Evolutionary conservation across 2,888 invertebrate genomes (phyloP).

Genomic region (Caradrina kadenii): DNA sequence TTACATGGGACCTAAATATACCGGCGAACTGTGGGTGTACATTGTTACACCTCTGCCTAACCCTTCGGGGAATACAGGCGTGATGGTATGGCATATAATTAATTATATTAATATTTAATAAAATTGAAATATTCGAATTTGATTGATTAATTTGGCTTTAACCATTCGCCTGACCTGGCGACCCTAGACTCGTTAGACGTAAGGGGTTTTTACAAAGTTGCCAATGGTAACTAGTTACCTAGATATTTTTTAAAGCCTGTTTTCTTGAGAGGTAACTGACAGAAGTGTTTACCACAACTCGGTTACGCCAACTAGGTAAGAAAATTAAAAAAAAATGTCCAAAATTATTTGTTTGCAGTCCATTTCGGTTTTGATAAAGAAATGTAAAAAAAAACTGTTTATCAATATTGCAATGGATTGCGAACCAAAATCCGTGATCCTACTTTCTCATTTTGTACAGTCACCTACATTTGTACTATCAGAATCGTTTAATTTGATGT

Average conservation of each 20-base stretch:
- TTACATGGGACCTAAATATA: no score
- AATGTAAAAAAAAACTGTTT: no score
- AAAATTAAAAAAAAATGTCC: slow-evolving; percentile 12
- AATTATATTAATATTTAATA: no score
- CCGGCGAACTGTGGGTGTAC: no score
- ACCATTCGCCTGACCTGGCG: no score
- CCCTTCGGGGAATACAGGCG: no score
- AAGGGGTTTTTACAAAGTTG: slow-evolving; percentile 15
- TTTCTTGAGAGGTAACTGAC: not conserved
- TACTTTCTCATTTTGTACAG: slow-evolving; percentile 43
- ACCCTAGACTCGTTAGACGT: not conserved
- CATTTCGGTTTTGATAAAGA: slow-evolving; percentile 38
- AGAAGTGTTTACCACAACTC: slow-evolving; percentile 18
- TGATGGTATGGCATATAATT: no score
- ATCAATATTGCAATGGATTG: slow-evolving; percentile 35
- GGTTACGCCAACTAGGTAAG: slow-evolving; percentile 15
- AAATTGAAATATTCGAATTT: no score
- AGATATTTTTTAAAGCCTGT: slow-evolving; percentile 5
- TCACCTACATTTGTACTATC: slow-evolving; percentile 35
- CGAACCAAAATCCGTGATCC: slow-evolving; percentile 7
- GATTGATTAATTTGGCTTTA: no score
- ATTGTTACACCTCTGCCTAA: no score
- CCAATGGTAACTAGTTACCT: not conserved
- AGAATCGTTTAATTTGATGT: not conserved
- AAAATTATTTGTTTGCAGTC: slow-evolving; percentile 10